Evolutionary conservation across 2,888 invertebrate genomes (phyloP).

Genomic region (Ditula angustiorana): DNA sequence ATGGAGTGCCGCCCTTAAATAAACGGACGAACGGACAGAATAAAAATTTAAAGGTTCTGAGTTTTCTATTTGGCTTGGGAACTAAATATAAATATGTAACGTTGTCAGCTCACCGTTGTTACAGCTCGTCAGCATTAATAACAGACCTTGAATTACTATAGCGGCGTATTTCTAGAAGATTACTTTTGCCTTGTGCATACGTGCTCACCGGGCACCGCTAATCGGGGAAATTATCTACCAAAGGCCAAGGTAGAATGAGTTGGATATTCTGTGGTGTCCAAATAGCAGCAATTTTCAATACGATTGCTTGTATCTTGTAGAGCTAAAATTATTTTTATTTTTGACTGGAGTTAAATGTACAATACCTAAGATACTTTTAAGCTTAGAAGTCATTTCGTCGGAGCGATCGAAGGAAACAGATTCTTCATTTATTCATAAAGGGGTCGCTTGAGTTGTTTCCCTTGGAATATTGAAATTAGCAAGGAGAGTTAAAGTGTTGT

Average conservation of each 20-base stretch:
- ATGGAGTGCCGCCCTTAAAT: no score
- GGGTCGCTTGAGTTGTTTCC: slow-evolving; percentile 18
- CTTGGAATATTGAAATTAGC: slow-evolving; percentile 7
- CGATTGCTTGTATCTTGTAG: slow-evolving; percentile 2
- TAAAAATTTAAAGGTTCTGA: no score
- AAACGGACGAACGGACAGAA: no score
- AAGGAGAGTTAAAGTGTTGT: slow-evolving; percentile 47
- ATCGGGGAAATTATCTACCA: slow-evolving; percentile 13
- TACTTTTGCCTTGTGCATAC: slow-evolving; percentile 8
- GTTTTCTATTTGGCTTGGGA: no score
- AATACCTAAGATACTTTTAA: not conserved
- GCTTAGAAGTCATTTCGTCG: not conserved
- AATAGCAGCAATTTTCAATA: slow-evolving; percentile 28
- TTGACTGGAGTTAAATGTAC: not conserved
- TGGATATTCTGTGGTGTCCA: not conserved
- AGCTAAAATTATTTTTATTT: not conserved
- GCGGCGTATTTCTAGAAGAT: not conserved
- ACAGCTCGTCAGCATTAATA: no score
- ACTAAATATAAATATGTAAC: not conserved
- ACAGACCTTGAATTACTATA: not conserved
- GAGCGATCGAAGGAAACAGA: not conserved
- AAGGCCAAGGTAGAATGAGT: slow-evolving; percentile 20
- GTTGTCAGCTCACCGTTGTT: not conserved
- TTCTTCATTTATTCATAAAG: slow-evolving; percentile 23
- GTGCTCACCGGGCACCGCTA: slow-evolving; percentile 6